Conservation (phyloP, 2,113 vertebrate species). For the Antechinus stuartii region DNA sequence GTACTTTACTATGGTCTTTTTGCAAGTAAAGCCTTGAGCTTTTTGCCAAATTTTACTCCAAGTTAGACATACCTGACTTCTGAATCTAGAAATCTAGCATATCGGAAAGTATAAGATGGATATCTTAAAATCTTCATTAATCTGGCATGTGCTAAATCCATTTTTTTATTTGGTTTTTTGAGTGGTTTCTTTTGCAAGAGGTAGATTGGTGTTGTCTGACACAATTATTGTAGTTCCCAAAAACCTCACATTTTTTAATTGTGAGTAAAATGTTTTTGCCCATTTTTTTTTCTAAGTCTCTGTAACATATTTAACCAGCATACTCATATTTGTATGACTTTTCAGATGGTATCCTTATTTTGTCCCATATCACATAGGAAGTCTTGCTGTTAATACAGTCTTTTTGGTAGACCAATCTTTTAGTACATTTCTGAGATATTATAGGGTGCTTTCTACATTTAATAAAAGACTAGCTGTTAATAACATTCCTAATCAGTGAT, state of each 20-base stretch:
- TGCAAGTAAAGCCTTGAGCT: not conserved
- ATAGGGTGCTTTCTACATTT: not conserved
- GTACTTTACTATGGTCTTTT: not conserved
- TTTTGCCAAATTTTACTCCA: not conserved
- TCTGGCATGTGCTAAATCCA: not conserved
- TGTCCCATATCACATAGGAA: not conserved
- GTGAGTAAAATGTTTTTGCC: not conserved
- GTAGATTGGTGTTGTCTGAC: not conserved
- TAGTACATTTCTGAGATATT: not conserved
- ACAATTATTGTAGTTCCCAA: not conserved
- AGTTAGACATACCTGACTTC: not conserved
- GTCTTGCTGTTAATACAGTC: not conserved
- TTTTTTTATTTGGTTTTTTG: slow-evolving; percentile 9
- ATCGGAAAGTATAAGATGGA: not conserved
- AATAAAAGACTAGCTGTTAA: not conserved
- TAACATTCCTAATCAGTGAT: not conserved
- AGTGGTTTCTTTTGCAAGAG: not conserved
- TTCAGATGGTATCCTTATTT: not conserved
- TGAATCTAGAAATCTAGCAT: not conserved
- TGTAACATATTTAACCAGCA: not conserved
- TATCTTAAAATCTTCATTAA: not conserved
- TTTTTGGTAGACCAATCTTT: not conserved
- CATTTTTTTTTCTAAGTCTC: not conserved
- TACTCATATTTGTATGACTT: not conserved
- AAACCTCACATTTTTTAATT: not conserved